Conservation (phyloP, 2,888 invertebrate genomes). For the Parascotia fuliginaria region DNA sequence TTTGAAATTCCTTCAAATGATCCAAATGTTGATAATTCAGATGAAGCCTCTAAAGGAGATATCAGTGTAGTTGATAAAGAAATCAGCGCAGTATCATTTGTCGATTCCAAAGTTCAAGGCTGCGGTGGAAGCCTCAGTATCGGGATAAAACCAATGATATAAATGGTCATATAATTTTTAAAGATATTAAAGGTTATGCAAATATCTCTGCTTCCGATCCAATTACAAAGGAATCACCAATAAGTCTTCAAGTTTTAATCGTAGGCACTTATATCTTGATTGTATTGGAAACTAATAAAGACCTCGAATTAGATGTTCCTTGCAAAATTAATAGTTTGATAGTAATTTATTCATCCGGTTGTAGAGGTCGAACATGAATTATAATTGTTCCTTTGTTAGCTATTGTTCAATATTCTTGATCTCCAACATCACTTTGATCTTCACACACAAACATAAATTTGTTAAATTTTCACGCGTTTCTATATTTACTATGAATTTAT, state of each 20-base stretch:
- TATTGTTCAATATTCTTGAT: slow-evolving; percentile 34
- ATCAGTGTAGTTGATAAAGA: not conserved
- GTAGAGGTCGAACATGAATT: slow-evolving; percentile 37
- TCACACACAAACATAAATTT: slow-evolving; percentile 1
- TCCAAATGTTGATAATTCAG: not conserved
- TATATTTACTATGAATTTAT: not conserved
- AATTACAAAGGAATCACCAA: not conserved
- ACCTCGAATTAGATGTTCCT: slow-evolving; percentile 50
- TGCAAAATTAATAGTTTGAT: slow-evolving; percentile 38
- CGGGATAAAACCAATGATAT: not conserved
- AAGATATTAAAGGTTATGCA: slow-evolving; percentile 2
- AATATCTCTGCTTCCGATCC: slow-evolving; percentile 2
- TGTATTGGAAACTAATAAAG: slow-evolving; percentile 48
- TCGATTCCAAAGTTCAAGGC: slow-evolving; percentile 5
- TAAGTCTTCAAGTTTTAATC: slow-evolving; percentile 35
- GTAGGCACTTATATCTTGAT: slow-evolving; percentile 39
- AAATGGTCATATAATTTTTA: not conserved
- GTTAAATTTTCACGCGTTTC: not conserved
- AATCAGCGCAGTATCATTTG: slow-evolving; percentile 39
- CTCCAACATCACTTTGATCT: slow-evolving; percentile 24
- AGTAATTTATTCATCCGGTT: slow-evolving; percentile 51
- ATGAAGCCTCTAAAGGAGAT: not conserved
- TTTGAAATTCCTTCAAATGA: not conserved
- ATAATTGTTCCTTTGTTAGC: slow-evolving; percentile 40
- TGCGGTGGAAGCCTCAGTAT: slow-evolving; percentile 3